phyloP scores from a whole-genome alignment of 2,797 vertebrate species.

The Typhlichthys subterraneus region DNA sequence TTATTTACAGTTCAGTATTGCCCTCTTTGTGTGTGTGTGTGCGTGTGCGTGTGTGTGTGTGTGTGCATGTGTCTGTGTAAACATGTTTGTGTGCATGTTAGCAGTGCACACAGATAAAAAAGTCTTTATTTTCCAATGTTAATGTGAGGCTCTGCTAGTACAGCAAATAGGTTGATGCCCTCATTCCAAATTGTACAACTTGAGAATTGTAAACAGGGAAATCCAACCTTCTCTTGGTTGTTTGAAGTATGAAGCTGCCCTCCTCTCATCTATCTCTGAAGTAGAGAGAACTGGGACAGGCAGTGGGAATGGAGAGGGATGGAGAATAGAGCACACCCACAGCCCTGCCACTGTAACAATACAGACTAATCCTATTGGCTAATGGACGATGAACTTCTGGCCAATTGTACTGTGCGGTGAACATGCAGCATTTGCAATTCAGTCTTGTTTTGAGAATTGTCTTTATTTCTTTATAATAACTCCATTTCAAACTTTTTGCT shows the following conservation, averaged over 20 bases:
- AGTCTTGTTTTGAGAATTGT: slow-evolving; percentile 28
- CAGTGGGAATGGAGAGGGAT: slow-evolving; percentile 13
- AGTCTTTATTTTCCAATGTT: slow-evolving; percentile 7
- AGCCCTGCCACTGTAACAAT: slow-evolving; percentile 63
- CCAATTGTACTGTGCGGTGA: slow-evolving; percentile 56
- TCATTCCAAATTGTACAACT: slow-evolving; percentile 21
- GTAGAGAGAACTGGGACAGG: slow-evolving; percentile 39
- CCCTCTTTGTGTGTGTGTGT: neutral
- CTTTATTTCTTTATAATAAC: slow-evolving; percentile 52
- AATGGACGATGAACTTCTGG: slow-evolving; percentile 55
- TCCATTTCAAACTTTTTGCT: neutral
- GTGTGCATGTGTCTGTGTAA: slow-evolving; percentile 11
- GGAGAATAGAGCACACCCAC: slow-evolving; percentile 37
- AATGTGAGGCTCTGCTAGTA: slow-evolving; percentile 30
- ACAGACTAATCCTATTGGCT: slow-evolving; percentile 60
- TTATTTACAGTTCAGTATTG: neutral
- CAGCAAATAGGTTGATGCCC: slow-evolving; percentile 41
- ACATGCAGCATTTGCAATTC: slow-evolving; percentile 48
- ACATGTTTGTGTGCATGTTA: neutral
- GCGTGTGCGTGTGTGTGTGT: slow-evolving; percentile 1
- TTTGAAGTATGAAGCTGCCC: slow-evolving; percentile 49
- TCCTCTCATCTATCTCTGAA: slow-evolving; percentile 18
- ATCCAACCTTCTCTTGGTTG: slow-evolving; percentile 67
- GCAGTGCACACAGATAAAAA: slow-evolving; percentile 6
- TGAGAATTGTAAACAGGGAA: slow-evolving; percentile 47